Evolutionary conservation across 2,797 vertebrate species (phyloP).

Genomic region (Pseudopleuronectes americanus): DNA sequence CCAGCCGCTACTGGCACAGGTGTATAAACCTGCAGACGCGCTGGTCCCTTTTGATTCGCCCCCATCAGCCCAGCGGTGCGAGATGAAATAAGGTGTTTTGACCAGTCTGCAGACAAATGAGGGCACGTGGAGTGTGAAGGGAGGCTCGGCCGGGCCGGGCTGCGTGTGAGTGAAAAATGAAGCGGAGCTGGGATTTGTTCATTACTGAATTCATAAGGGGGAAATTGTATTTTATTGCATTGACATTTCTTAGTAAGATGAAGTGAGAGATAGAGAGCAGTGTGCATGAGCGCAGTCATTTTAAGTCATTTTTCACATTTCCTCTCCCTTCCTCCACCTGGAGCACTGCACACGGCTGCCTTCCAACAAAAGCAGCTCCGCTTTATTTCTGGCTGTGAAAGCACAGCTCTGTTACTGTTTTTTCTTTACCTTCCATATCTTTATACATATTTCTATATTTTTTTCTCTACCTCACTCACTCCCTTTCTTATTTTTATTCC

Average conservation of each 20-base stretch:
- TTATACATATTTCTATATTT: constrained; percentile 20
- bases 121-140: constrained; percentile 45
- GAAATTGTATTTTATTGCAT: constrained; percentile 53
- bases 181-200: constrained; percentile 52
- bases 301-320: constrained; percentile 78
- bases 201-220: constrained; percentile 49
- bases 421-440: constrained; percentile 18
- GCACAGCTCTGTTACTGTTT: constrained; percentile 21
- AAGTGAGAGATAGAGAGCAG: constrained; percentile 47
- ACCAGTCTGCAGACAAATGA: constrained; percentile 48
- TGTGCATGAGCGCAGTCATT: constrained; percentile 47
- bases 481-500: background rate
- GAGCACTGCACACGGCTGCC: constrained; percentile 49
- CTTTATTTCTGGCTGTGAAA: constrained; percentile 69
- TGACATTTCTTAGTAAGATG: constrained; percentile 53
- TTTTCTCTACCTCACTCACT: background rate
- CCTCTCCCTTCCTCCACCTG: constrained; percentile 70
- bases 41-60: constrained; percentile 68
- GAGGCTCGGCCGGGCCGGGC: constrained; percentile 16
- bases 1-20: constrained; percentile 70
- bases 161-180: constrained; percentile 47
- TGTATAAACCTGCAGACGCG: constrained; percentile 72
- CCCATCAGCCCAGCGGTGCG: constrained; percentile 57
- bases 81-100: constrained; percentile 64
- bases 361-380: constrained; percentile 76